These are phyloP conservation scores for Phasianus colchicus DNA, from an alignment of 2,113 vertebrate genomes.

Conservation along the genomic window DNA sequence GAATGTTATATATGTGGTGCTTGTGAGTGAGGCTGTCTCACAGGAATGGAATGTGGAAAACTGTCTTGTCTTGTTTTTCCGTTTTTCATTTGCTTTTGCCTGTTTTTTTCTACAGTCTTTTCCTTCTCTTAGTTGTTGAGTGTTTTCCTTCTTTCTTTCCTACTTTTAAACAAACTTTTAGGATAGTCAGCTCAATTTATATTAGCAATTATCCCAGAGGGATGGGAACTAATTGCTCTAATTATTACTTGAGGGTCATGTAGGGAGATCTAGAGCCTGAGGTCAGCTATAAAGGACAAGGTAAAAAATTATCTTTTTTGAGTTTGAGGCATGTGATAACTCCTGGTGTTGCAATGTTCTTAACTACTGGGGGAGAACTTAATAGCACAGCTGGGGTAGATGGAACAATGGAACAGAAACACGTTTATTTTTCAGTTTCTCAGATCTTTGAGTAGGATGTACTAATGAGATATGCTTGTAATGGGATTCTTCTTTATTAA, in stretches of 20 bases:
- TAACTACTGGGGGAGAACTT: not conserved
- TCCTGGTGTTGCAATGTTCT: not conserved
- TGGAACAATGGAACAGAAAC: not conserved
- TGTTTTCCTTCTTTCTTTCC: not conserved
- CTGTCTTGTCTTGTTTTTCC: slow-evolving; percentile 53
- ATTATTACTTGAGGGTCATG: slow-evolving; percentile 34
- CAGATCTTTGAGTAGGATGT: not conserved
- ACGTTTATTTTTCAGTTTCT: not conserved
- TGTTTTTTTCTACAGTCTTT: not conserved
- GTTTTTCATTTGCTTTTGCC: not conserved
- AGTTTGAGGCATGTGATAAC: not conserved
- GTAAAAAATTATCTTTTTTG: slow-evolving; percentile 4
- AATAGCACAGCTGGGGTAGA: not conserved
- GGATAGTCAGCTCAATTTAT: not conserved
- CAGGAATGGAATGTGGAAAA: slow-evolving; percentile 57
- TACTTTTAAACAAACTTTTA: not conserved
- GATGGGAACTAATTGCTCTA: slow-evolving; percentile 13
- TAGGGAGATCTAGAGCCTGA: slow-evolving; percentile 18
- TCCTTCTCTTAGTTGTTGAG: not conserved
- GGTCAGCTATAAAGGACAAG: not conserved
- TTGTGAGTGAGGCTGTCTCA: slow-evolving; percentile 17
- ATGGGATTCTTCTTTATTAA: not conserved
- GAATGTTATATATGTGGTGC: slow-evolving; percentile 51
- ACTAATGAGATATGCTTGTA: not conserved
- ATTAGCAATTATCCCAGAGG: not conserved